Conservation (phyloP, 92 coral and sea anemone species). For the Palythoa heliodiscus region DNA sequence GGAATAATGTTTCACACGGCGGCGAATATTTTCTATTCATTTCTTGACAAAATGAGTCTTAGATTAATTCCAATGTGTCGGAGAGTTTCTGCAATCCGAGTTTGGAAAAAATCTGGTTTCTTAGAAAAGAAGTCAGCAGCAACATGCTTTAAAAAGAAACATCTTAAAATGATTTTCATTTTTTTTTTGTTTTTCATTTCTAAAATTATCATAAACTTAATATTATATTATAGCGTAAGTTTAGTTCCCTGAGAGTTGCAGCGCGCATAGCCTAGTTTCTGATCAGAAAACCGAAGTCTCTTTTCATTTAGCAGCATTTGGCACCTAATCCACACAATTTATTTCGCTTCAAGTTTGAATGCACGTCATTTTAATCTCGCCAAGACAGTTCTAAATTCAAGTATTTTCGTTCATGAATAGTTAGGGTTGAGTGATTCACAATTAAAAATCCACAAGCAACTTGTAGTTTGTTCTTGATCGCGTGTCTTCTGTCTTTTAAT, state of each 20-base stretch:
- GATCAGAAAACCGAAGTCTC: background rate
- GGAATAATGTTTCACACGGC: too few relatives aligned
- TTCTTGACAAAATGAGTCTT: background rate
- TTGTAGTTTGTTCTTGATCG: background rate
- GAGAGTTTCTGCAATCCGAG: background rate
- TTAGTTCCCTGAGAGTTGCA: background rate
- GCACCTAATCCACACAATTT: background rate
- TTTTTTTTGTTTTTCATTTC: background rate
- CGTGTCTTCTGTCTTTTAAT: constrained; percentile 1
- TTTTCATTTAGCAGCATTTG: background rate
- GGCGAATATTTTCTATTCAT: background rate
- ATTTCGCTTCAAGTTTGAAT: background rate
- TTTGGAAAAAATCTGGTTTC: background rate
- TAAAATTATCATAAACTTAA: background rate
- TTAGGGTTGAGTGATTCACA: background rate
- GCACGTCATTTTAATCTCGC: background rate
- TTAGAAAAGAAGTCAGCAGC: background rate
- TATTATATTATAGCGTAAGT: background rate
- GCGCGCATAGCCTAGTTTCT: background rate
- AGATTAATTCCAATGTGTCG: background rate
- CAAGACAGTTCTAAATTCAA: background rate
- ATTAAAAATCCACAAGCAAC: background rate
- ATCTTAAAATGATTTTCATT: too few relatives aligned
- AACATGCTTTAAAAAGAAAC: background rate
- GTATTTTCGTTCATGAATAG: background rate